Base-by-base conservation (phyloP, 1,140 invertebrate genomes). In the Rhagoletis zephyria region DNA sequence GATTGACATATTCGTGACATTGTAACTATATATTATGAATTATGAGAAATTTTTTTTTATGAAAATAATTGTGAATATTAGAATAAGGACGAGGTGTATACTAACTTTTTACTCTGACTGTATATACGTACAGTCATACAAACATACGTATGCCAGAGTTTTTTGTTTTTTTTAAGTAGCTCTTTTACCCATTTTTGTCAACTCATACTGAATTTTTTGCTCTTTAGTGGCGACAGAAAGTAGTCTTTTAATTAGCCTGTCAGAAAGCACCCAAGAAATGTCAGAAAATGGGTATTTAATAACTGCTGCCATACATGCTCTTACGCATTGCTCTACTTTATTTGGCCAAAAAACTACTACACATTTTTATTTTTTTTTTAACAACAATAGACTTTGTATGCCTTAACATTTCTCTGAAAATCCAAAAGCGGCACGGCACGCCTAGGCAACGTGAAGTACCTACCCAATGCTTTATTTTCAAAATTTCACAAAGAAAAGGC, bases 401-500 rank as follows among this genome's bases (percentile, higher is more conserved):
- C 10, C 4, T 81, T 56, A 10, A n/a, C 48, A 19, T 81, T 81
- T 81, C 51, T 30, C n/a, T 7, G 48, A 48, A 81, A 81, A 56
- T 16, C 16, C 74, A 56, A 9, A 81, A 81, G 0, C 64, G 4
- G 10, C 30, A 30, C 30, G 70, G 16, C 74, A 81, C 74, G 56
- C 74, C 74, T 81, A 10, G 14, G 67, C 5, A 10, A 16, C 40
- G 9, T 59, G 74, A 30, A 56, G 45, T 81, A 56, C 45, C 45
- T 19, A 51, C 74, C 48, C 74, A 51, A 81, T 81, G 74, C 40
- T 67, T 67, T 40, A 19, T 67, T 67, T 67, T 30, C n/a, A 30
- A 67, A 67, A 30, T 67, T 56, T 5, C n/a, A 42, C 19, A 81
- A 81, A 59, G 74, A 56, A 81, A 81, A 81, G 74, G n/a, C 74